These are phyloP conservation scores for Rattus norvegicus DNA, from an alignment of 2,113 vertebrate species.

Conservation along the genomic window DNA sequence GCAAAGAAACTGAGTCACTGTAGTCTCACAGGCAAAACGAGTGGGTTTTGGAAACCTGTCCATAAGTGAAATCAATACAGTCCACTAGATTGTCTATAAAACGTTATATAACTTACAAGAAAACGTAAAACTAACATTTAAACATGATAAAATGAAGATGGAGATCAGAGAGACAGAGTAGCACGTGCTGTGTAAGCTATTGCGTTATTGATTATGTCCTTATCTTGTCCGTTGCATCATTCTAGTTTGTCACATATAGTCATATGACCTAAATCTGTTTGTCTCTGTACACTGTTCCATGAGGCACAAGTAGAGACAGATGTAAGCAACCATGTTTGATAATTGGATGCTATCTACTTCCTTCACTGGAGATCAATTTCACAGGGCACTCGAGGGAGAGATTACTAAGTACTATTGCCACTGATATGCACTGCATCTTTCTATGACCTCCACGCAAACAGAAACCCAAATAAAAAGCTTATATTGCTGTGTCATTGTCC, in stretches of 20 bases:
- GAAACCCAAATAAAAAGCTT: neutral
- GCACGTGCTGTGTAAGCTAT: neutral
- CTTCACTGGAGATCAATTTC: neutral
- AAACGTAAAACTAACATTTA: neutral
- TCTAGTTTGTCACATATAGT: neutral
- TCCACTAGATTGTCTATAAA: neutral
- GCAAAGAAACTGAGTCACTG: slow-evolving; percentile 11
- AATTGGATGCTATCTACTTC: neutral
- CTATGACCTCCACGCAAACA: neutral
- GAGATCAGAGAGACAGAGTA: neutral
- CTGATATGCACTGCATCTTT: neutral
- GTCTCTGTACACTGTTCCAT: neutral
- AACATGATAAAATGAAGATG: neutral
- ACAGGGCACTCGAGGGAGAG: neutral
- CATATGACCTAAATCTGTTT: neutral
- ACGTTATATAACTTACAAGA: neutral
- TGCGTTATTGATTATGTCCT: neutral
- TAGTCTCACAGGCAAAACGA: neutral
- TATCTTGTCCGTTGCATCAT: neutral
- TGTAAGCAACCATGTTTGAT: neutral
- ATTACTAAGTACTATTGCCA: neutral
- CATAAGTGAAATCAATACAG: neutral
- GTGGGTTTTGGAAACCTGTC: neutral
- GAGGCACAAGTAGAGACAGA: neutral
- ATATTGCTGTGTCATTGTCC: neutral